Evolutionary conservation across 2,113 vertebrate species (phyloP), one percentile per base, ranked within the genome.

Genomic region (Oncorhynchus clarkii): DNA sequence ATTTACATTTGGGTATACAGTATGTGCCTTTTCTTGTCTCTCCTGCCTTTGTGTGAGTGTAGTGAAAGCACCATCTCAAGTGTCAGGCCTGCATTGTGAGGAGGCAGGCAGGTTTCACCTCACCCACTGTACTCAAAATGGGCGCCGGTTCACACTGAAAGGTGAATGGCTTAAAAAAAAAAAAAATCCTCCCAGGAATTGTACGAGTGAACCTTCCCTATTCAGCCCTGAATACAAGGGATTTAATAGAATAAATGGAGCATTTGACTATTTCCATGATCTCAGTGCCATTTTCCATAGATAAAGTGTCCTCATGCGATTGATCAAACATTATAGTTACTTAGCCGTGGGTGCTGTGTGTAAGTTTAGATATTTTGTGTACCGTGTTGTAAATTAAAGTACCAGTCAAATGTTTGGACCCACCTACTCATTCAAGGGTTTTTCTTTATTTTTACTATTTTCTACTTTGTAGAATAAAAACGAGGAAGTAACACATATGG

Each of bases 81-180:
- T 92, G 81, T 89, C 90, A 83, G 76, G 79, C 65, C 54, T 27
- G 78, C 78, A 91, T 90, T 93, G 90, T 92, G n/a, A 62, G 70
- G 27, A 81, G 74, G 49, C 54, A 75, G 83, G 75, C 77, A 87
- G 83, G 86, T 90, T 94, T 90, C 87, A 87, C 76, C 82, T 92
- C 80, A 86, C 77, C 82, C 79, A 66, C 31, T 73, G 22, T 80
- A 9, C 70, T 67, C 75, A 91, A 84, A 92, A 89, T 88, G 70
- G 80, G 34, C 78, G 79, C 71, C 73, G 83, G 85, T 87, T 88
- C 74, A 78, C 64, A 64, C 84, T 81, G 78, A 87, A 89, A 85
- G 84, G 82, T 90, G 86, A 90, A 87, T 86, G 34, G 6, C 34
- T 7, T 8, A 8, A 34, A 34, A 34, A 34, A 34, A 34, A 34